Percentiles rank a stretch among this genome's conserved stretches.
These are phyloP conservation scores for Rhabdomys pumilio DNA, from an alignment of 2,797 vertebrate species.

Conservation along the genomic window DNA sequence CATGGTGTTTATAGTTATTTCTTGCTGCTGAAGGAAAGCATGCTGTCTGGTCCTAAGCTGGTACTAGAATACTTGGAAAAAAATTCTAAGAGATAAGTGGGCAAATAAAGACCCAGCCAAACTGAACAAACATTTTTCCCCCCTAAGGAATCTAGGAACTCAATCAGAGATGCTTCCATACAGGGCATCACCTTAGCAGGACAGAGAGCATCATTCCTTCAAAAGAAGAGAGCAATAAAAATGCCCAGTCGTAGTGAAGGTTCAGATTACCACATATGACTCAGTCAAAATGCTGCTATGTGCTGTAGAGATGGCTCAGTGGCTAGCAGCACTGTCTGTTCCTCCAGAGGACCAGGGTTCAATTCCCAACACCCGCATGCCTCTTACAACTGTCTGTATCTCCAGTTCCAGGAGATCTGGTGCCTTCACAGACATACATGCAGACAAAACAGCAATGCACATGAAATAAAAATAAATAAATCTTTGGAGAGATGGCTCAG, in stretches of 20 bases:
- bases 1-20: conserved; percentile 5
- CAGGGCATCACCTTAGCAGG: neutral
- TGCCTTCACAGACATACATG: neutral
- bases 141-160: conserved; percentile 9
- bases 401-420: neutral
- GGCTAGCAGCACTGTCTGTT: neutral
- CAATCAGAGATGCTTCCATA: conserved; percentile 24
- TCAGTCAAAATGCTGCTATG: neutral
- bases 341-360: neutral
- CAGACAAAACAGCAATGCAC: neutral
- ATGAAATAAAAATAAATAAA: neutral
- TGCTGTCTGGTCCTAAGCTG: neutral
- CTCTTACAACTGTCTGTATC: neutral
- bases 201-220: neutral
- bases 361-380: neutral
- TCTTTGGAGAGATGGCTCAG: neutral
- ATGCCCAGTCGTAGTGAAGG: neutral
- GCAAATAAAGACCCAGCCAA: neutral
- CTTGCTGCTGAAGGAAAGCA: neutral
- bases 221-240: neutral
- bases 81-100: neutral
- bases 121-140: conserved; percentile 21
- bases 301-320: neutral
- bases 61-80: conserved; percentile 7
- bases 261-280: neutral